Evolutionary conservation across 2,888 invertebrate genomes (phyloP), one percentile per base, ranked within the genome.

Genomic region (Augiades crinisus): DNA sequence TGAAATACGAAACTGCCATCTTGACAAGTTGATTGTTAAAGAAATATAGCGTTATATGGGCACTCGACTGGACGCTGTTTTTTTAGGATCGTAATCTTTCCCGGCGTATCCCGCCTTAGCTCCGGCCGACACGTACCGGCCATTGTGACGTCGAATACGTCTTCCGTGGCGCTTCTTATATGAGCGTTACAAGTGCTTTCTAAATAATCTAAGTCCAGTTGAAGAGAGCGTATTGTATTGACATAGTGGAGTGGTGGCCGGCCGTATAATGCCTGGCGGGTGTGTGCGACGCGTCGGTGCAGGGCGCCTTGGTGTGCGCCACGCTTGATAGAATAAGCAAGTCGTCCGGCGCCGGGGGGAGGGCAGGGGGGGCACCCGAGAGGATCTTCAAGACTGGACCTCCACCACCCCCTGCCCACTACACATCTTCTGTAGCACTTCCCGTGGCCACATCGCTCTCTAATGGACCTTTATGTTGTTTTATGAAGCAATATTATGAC

Each of bases 101-200:
- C 73, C 70, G 71, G 74, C 78, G 83, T 79, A 88, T 87, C 88
- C 86, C 76, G 74, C 63, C 72, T 72, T 71, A 73, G 81, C 72
- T 75, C 78, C 75, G 69, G 77, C 80, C 78, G 86, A 88, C 89
- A 89, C 88, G 89, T 89, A 80, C 78, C 67, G 78, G 78, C 89
- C 83, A 89, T 89, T 89, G 89, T 89, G 84, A 88, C 86, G 85
- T 75, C 66, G 77, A 81, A 82, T 81, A 81, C 84, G 81, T 86
- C 88, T 89, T 87, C 80, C 79, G 79, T 78, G 81, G 75, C 81
- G 82, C 84, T 82, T 88, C 89, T 90, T 90, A 90, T 90, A 90
- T 90, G 90, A 90, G 85, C 88, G 84, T 89, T 90, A 90, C 88
- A 90, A 90, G 90, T 90, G 90, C 90, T 90, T 90, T 90, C 90